A percentile compares a stretch with the other conserved stretches of the same genome.
Evolutionary conservation across 2,888 invertebrate genomes (phyloP).

Genomic region (Hyposoter didymator): DNA sequence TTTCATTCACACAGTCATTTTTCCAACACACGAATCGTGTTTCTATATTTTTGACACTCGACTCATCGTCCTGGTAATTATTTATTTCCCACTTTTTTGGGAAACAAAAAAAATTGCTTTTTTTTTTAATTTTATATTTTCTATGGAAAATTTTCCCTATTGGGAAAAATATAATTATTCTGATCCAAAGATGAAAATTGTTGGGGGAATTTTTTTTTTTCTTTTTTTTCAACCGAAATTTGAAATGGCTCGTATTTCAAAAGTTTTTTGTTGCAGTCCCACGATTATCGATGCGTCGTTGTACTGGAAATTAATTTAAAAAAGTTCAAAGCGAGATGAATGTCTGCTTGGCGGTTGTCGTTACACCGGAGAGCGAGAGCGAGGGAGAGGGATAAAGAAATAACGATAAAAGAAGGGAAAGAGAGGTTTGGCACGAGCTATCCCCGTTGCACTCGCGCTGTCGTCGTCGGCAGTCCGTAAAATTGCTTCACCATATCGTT

Average conservation of each 20-base stretch:
- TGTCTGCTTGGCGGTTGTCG: constrained; percentile 8
- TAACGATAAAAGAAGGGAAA: constrained; percentile 36
- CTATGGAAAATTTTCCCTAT: too few relatives aligned
- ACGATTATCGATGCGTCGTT: background rate
- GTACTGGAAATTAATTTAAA: background rate
- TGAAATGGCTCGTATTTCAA: background rate
- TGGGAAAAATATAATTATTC: background rate
- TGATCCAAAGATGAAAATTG: background rate
- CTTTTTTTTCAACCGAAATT: background rate
- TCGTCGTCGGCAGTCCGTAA: constrained; percentile 69
- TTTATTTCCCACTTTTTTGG: too few relatives aligned
- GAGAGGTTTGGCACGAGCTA: constrained; percentile 60
- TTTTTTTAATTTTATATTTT: too few relatives aligned
- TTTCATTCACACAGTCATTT: too few relatives aligned
- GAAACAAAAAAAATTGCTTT: too few relatives aligned
- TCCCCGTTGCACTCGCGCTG: constrained; percentile 59
- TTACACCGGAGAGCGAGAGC: constrained; percentile 17
- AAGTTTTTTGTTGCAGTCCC: background rate
- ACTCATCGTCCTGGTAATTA: background rate
- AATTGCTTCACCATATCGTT: constrained; percentile 66
- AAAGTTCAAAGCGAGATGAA: background rate
- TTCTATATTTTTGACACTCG: background rate
- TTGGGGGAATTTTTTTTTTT: background rate
- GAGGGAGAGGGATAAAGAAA: constrained; percentile 16
- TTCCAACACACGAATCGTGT: background rate